Conservation (phyloP, 2,888 invertebrate genomes). For the Cetonia aurata region DNA sequence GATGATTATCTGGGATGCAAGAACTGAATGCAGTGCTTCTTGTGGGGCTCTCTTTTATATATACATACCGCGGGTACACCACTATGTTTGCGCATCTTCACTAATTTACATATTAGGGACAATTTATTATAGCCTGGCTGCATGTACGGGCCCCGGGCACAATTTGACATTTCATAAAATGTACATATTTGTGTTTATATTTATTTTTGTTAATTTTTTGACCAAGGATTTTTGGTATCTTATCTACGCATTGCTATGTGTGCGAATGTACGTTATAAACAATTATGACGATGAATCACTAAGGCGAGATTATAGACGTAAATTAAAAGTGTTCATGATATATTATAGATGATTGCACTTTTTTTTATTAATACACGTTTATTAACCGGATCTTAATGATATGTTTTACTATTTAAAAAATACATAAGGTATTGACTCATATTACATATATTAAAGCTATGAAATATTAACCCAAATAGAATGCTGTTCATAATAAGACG, state of each 20-base stretch:
- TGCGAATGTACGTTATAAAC: slow-evolving; percentile 1
- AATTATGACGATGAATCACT: slow-evolving; percentile 13
- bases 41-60: slow-evolving; percentile 45
- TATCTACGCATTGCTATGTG: slow-evolving; percentile 10
- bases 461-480: too few relatives aligned
- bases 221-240: slow-evolving; percentile 38
- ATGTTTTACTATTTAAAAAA: not conserved
- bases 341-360: slow-evolving; percentile 12
- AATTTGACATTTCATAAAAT: slow-evolving; percentile 45
- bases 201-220: slow-evolving; percentile 42
- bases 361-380: slow-evolving; percentile 5
- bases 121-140: slow-evolving; percentile 43
- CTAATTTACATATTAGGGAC: slow-evolving; percentile 48
- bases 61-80: slow-evolving; percentile 39
- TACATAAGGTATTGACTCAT: too few relatives aligned
- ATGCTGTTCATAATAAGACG: too few relatives aligned
- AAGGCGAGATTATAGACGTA: slow-evolving; percentile 7
- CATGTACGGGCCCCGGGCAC: slow-evolving; percentile 40
- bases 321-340: slow-evolving; percentile 17
- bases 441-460: not conserved
- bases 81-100: slow-evolving; percentile 45
- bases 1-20: slow-evolving; percentile 46
- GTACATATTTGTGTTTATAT: slow-evolving; percentile 42
- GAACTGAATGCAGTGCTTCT: slow-evolving; percentile 44
- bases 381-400: slow-evolving; percentile 9